Percentiles rank a stretch among this genome's conserved stretches.
phyloP scores from a whole-genome alignment of 2,797 vertebrate genomes.

The Trachops cirrhosus region DNA sequence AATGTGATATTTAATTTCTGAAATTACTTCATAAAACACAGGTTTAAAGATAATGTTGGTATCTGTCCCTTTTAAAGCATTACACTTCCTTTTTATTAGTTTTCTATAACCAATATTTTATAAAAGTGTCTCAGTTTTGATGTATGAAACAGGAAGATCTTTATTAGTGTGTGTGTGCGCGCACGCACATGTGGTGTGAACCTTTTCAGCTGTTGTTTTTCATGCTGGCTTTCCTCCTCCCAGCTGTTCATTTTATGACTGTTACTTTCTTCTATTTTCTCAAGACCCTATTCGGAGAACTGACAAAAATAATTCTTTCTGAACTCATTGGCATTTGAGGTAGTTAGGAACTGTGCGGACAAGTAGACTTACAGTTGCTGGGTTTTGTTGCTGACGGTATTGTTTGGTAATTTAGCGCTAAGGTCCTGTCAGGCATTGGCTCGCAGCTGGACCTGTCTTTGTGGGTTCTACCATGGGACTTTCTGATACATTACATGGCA shows the following conservation, averaged over 20 bases:
- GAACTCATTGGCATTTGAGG: background rate
- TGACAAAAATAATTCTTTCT: conserved; percentile 33
- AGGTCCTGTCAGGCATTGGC: background rate
- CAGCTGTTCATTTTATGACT: conserved; percentile 32
- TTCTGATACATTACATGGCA: background rate
- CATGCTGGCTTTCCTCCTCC: background rate
- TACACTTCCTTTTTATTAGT: background rate
- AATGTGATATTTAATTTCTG: background rate
- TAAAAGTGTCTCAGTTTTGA: background rate
- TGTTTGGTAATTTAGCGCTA: background rate
- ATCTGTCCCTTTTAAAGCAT: background rate
- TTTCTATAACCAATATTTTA: background rate
- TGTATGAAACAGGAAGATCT: background rate
- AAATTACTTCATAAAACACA: background rate
- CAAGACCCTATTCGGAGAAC: background rate
- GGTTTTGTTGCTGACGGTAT: background rate
- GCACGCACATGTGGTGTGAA: background rate
- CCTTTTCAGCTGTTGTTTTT: conserved; percentile 50
- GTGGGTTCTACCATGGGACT: background rate
- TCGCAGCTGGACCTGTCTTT: background rate
- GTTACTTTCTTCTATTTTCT: conserved; percentile 33
- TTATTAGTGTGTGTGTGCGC: background rate
- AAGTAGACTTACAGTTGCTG: background rate
- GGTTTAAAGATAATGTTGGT: background rate
- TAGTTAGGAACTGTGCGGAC: background rate